Conservation (phyloP, 2,888 invertebrate genomes). For the Papilio demoleus region DNA sequence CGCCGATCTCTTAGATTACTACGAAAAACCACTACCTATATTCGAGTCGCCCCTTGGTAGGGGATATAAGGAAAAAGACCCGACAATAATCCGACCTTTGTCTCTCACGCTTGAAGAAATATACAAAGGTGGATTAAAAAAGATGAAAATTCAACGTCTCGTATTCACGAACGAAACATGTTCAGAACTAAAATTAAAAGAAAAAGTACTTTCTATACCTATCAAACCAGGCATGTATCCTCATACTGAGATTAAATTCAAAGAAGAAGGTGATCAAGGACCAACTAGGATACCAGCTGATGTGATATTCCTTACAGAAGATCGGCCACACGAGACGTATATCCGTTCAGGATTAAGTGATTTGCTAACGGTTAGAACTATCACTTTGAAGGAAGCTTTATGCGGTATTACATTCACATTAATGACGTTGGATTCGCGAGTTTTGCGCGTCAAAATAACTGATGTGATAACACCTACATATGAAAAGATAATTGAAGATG, state of each 20-base stretch:
- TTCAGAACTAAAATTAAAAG: slow-evolving; percentile 84
- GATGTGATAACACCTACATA: slow-evolving; percentile 88
- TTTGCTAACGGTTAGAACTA: slow-evolving; percentile 83
- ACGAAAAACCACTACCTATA: slow-evolving; percentile 85
- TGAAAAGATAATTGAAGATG: slow-evolving; percentile 86
- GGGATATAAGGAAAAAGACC: slow-evolving; percentile 85
- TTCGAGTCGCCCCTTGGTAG: slow-evolving; percentile 85
- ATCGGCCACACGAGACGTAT: slow-evolving; percentile 87
- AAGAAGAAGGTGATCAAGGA: slow-evolving; percentile 91
- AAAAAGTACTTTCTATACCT: slow-evolving; percentile 89
- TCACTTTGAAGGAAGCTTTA: slow-evolving; percentile 88
- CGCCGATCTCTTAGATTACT: slow-evolving; percentile 88
- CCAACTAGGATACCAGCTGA: slow-evolving; percentile 90
- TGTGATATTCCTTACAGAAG: slow-evolving; percentile 89
- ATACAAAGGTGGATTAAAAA: slow-evolving; percentile 90
- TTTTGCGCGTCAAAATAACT: slow-evolving; percentile 86
- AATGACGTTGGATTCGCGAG: slow-evolving; percentile 87
- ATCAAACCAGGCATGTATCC: slow-evolving; percentile 89
- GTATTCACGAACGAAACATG: slow-evolving; percentile 86
- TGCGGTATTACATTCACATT: slow-evolving; percentile 87
- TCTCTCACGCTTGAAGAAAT: slow-evolving; percentile 82
- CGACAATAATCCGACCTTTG: slow-evolving; percentile 76
- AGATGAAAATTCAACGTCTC: slow-evolving; percentile 90
- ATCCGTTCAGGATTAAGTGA: slow-evolving; percentile 86
- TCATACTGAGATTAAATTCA: slow-evolving; percentile 88